These are phyloP conservation scores for Drosophila sulfurigaster DNA, from an alignment of 1,140 invertebrate species.

Conservation along the genomic window DNA sequence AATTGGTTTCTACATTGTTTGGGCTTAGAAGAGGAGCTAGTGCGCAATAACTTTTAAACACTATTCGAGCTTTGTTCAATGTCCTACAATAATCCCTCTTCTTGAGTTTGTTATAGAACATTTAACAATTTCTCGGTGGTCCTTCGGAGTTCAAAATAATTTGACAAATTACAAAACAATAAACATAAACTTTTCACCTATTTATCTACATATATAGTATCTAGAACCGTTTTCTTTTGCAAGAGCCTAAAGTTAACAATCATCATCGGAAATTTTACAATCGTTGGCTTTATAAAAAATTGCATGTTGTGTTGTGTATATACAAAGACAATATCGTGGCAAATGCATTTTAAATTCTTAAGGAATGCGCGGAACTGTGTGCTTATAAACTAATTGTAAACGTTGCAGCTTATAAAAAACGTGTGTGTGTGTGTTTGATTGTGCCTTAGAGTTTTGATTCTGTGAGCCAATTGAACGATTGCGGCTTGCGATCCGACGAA, in stretches of 20 bases:
- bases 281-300: slow-evolving; percentile 50
- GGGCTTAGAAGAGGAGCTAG: slow-evolving; percentile 74
- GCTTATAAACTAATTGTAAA: slow-evolving; percentile 66
- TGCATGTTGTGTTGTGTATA: slow-evolving; percentile 64
- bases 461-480: slow-evolving; percentile 96
- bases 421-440: slow-evolving; percentile 3
- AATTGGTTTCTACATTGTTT: slow-evolving; percentile 71
- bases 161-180: slow-evolving; percentile 2
- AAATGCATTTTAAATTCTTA: slow-evolving; percentile 64
- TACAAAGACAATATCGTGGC: slow-evolving; percentile 79
- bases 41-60: slow-evolving; percentile 55
- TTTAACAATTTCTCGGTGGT: not conserved
- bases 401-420: slow-evolving; percentile 49
- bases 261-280: slow-evolving; percentile 31
- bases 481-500: slow-evolving; percentile 94
- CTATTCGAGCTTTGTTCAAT: not conserved
- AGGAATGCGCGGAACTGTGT: slow-evolving; percentile 74
- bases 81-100: not conserved
- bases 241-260: slow-evolving; percentile 11
- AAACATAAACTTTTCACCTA: slow-evolving; percentile 7
- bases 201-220: slow-evolving; percentile 19
- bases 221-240: not conserved
- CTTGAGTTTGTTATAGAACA: not conserved
- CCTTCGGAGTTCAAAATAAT: not conserved
- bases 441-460: slow-evolving; percentile 92